Base-by-base conservation (phyloP, 2,113 vertebrate genomes). In the Lycocorax pyrrhopterus region DNA sequence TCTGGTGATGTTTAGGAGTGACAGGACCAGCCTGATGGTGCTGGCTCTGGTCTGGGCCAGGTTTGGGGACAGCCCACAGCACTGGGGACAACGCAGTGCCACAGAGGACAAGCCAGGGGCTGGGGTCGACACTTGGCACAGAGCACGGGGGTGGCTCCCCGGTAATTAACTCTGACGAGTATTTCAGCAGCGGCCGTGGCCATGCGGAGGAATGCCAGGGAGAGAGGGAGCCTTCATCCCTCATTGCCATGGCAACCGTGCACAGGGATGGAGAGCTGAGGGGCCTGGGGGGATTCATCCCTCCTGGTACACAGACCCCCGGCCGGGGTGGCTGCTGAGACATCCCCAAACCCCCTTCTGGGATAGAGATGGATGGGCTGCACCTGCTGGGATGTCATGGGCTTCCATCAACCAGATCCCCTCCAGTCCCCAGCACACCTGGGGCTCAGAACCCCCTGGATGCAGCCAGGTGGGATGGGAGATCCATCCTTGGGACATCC, bases 181-280 rank as follows among this genome's bases (percentile, higher is more conserved):
- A 16, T 64, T 44, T 46, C 60, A 46, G 79, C 85, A 11, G 87
- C 10, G 7, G 81, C 59, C 27, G 5, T 6, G 84, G 89, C 86
- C 64, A 2, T 18, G 88, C 0, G 1, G 73, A 86, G 86, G 80
- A 81, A 84, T 7, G 43, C 63, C 86, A 30, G 90, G 86, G 93
- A 93, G 44, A 1, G 7, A 78, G 82, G 39, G 84, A 90, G 17
- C 92, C 94, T 79, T 66, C 87, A 83, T 89, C 84, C 22, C 84
- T 20, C 58, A 23, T 94, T 66, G 91, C 92, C 95, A 94, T 96
- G 93, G 96, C 95, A 96, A 96, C 94, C 2, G 9, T 3, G 56
- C 9, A 29, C 46, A 30, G 7, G 32, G 52, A 68, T 84, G 91
- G 37, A 67, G 82, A 74, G 71, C 56, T 26, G 63, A 6, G 43